Evolutionary conservation across 1,140 invertebrate species (phyloP), one percentile per base, ranked within the genome.

Genomic region (Saccostrea glomerata): DNA sequence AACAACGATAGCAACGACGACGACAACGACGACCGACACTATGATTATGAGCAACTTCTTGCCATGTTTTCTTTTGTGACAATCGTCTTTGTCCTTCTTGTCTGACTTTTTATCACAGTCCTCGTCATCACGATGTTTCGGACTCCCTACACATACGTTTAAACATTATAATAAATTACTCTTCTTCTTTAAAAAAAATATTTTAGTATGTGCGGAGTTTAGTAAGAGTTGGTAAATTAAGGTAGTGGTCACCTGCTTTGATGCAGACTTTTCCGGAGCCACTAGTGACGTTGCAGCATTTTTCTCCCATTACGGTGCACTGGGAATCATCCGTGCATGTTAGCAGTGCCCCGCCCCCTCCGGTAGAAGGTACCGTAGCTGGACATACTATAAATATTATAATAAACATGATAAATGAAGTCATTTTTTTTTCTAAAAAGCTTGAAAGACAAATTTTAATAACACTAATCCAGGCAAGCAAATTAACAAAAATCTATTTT

Each of bases 241-340:
- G 23, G 70, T 36, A 77, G 2, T 30, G 25, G 17, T 77, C 30
- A 77, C 70, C 70, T 77, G 70, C 70, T 77, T 77, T 77, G 25
- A 77, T 77, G 70, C 70, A 77, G 70, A 77, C 25, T 17, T 77
- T 77, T 25, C 70, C 70, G 23, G 70, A 30, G 23, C 70, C 70
- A 25, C 25, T 25, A 15, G 70, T 77, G 30, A 77, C 70, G 13
- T 11, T 36, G 70, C 70, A 77, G 70, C 70, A 77, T 36, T 77
- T 77, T 12, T 77, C 70, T 17, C 70, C 70, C 1, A 13, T 12
- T 4, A 17, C 4, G 70, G 25, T 12, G 17, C 70, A 77, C 70
- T 77, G 70, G 13, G 70, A 30, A 36, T 77, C 70, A 36, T 77
- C 70, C 25, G 70, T 36, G 25, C 70, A 77, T 30, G 12, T 36